Evolutionary conservation across 2,888 invertebrate species (phyloP), one percentile per base, ranked within the genome.

Genomic region (Eupithecia inturbata): DNA sequence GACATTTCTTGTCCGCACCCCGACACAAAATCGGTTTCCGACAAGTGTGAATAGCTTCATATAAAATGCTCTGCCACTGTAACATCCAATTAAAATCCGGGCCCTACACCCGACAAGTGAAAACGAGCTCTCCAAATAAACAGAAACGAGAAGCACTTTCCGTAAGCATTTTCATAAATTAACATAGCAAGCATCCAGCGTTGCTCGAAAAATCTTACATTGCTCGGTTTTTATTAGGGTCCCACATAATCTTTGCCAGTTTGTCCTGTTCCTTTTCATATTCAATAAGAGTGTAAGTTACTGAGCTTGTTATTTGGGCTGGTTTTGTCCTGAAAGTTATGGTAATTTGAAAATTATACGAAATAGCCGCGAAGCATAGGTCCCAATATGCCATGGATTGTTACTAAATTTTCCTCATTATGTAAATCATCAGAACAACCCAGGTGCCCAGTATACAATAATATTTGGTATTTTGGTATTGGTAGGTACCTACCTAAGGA

Each of bases 311-410:
- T 41, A 41, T 28, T 16, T 41, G 41, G 41, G 45, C 36, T 67
- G 26, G 41, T 67, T 36, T 28, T 67, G 67, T 67, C 67, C 36
- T 33, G 26, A 28, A 45, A 67, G 7, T 41, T 67, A 67, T 36
- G 67, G 41, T 67, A 16, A 67, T 33, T 45, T 67, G 26, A 67
- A 67, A 67, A 67, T 67, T 67, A 67, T 67, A 67, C 67, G 41
- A 57, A 57, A 26, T 14, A 26, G 57, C 26, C 26, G 26, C 57
- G 26, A 57, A 57, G 12, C 57, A 14, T 57, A 57, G 63, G 36
- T 64, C 33, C 10, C n/a, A 36, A 63, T 33, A 33, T 33, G 33
- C 63, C 36, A n/a, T 10, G 33, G 33, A n/a, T 19, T 31, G 63
- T 33, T 3, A 22, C 62, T 33, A 64, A 36, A 64, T 64, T 33